Conservation (phyloP, 1,140 invertebrate species). For the Euwallacea fornicatus region DNA sequence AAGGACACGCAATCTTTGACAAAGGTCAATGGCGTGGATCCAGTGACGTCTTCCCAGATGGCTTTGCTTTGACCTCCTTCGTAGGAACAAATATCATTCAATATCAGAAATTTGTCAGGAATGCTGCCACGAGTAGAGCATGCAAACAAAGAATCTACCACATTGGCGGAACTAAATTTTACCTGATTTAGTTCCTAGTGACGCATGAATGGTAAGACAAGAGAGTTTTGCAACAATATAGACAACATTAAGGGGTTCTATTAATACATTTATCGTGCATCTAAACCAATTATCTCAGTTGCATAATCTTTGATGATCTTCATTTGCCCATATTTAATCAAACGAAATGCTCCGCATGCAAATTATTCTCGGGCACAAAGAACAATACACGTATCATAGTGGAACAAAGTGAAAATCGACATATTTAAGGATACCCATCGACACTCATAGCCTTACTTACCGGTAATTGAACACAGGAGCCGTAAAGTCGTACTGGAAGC, state of each 20-base stretch:
- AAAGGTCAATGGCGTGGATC: constrained; percentile 90
- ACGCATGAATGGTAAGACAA: constrained; percentile 54
- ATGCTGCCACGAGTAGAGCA: too few relatives aligned
- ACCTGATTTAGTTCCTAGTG: constrained; percentile 56
- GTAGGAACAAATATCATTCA: neutral
- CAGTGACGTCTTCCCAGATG: constrained; percentile 97
- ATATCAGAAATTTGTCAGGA: too few relatives aligned
- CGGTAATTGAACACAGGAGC: constrained; percentile 92
- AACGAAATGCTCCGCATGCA: too few relatives aligned
- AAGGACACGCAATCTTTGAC: constrained; percentile 96
- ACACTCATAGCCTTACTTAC: constrained; percentile 56
- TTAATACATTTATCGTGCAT: too few relatives aligned
- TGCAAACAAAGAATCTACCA: too few relatives aligned
- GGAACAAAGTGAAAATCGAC: too few relatives aligned
- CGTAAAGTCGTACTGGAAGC: constrained; percentile 76
- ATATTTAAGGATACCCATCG: too few relatives aligned
- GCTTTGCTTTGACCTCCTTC: constrained; percentile 89
- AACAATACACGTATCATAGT: too few relatives aligned
- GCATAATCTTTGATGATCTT: too few relatives aligned
- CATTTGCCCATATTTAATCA: too few relatives aligned
- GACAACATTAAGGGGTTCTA: constrained; percentile 16
- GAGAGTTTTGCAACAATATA: constrained; percentile 51
- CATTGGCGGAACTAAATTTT: constrained; percentile 50
- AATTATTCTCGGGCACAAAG: too few relatives aligned
- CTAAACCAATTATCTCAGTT: too few relatives aligned